Evolutionary conservation across 2,797 vertebrate species (phyloP), one percentile per base, ranked within the genome.

Genomic region (Orientallactaga sibirica): DNA sequence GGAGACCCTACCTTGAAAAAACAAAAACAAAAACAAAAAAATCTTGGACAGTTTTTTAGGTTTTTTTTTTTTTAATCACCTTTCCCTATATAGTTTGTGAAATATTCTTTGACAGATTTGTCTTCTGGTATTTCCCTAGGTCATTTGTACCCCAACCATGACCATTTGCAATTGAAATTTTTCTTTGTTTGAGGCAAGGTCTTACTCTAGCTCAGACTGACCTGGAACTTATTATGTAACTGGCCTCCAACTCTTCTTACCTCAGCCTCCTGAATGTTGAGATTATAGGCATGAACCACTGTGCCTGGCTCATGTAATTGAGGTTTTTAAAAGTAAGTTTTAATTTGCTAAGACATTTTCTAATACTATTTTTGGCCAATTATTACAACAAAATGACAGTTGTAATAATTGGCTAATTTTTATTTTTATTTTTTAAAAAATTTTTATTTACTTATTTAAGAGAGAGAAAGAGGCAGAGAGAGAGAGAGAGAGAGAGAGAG

Each of bases 101-200:
- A 85, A n/a, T 93, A 18, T 94, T 81, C 48, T 81, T 85, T 95
- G 67, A 87, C 24, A 76, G 52, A 3, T 84, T 90, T 84, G 22
- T 94, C 43, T 94, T 94, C 83, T 41, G 48, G 19, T 78, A 58
- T 62, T 64, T 64, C 33, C 86, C 82, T 89, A 77, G 55, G 9
- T 96, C 61, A 25, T 76, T 66, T 92, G 84, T 67, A 19, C 20
- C 33, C 75, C 48, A 92, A 81, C 27, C 0, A 6, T 48, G 20
- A 43, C 76, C 20, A 70, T 75, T 25, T 48, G 48, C 6, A 48
- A 48, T 48, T 48, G 48, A 48, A 9, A 48, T 48, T 48, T 48
- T 48, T 48, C 1, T 48, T 48, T 48, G 48, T 48, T 48, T 48
- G 43, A 48, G 43, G 43, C 43, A 48, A 48, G 43, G 5, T 48